These are phyloP conservation scores for Cinara cedri DNA, from an alignment of 2,888 invertebrate genomes.

Conservation along the genomic window DNA sequence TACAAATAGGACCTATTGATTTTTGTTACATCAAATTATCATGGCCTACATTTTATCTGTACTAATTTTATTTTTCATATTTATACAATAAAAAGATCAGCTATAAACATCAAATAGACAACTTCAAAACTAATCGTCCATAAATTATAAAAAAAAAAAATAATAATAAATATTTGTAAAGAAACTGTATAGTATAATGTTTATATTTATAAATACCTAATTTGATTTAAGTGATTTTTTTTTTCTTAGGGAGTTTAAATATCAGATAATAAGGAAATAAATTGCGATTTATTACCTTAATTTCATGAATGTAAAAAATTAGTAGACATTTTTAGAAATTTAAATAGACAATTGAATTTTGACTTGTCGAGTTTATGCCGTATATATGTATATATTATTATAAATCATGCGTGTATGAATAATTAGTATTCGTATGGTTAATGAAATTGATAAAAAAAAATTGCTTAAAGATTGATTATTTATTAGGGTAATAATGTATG, in stretches of 20 bases:
- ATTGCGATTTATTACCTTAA: constrained; percentile 53
- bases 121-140: constrained; percentile 40
- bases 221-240: constrained; percentile 54
- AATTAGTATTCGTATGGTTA: constrained; percentile 47
- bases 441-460: constrained; percentile 45
- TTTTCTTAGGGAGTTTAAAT: constrained; percentile 30
- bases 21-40: constrained; percentile 4
- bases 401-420: constrained; percentile 54
- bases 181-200: constrained; percentile 50
- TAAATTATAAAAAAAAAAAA: constrained; percentile 21
- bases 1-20: constrained; percentile 1
- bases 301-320: constrained; percentile 45
- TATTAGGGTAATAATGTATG: constrained; percentile 53
- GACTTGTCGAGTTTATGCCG: constrained; percentile 42
- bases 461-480: constrained; percentile 54
- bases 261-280: constrained; percentile 40
- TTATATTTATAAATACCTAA: constrained; percentile 56
- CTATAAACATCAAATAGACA: constrained; percentile 8
- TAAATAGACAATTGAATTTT: constrained; percentile 34
- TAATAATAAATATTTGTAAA: constrained; percentile 48
- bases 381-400: constrained; percentile 48
- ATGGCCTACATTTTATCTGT: constrained; percentile 3
- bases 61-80: constrained; percentile 1
- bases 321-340: constrained; percentile 48
- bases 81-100: constrained; percentile 10